Evolutionary conservation across 92 coral and sea anemone species (phyloP), one percentile per base, ranked within the genome.

Genomic region (Micromussa lordhowensis): DNA sequence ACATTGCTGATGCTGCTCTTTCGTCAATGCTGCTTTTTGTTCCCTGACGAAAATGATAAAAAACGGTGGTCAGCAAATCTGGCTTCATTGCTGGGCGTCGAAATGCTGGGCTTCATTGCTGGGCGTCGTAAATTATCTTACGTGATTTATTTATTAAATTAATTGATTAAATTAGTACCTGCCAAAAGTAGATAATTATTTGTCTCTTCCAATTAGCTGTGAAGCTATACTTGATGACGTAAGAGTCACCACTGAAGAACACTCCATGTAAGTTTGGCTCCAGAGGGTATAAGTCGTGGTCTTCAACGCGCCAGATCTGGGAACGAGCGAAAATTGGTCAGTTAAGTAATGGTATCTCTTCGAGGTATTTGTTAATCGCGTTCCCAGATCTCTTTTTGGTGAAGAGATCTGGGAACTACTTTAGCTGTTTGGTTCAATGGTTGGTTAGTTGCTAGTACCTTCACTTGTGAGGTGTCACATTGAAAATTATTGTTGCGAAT

Each of bases 301-400:
- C 96, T 81, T 95, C 98, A 15, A 95, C 96, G 17, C 98, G 96
- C 98, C 98, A 95, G 68, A 95, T 91, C 98, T 95, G 71, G 38
- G 36, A 66, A 48, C 58, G 24, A 40, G 36, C 9, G 35, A 73
- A 57, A 1, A 64, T 36, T 4, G 38, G 35, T 70, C 21, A 32
- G 36, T 69, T 69, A 9, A 16, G 18, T 4, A 9, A 8, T 8
- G 10, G 51, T 13, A 40, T 40, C n/a, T n/a, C n/a, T n/a, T n/a
- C n/a, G n/a, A n/a, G n/a, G n/a, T n/a, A n/a, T n/a, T n/a, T n/a
- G n/a, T n/a, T n/a, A n/a, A n/a, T n/a, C n/a, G n/a, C 38, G 38
- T 35, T 44, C 51, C 51, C 51, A 44, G 51, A 8, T 44, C 51
- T 44, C 51, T 13, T 44, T 44, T 44, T 44, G 51, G 8, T 7